Evolutionary conservation across 2,888 invertebrate genomes (phyloP).

Genomic region (Apodemia zela): DNA sequence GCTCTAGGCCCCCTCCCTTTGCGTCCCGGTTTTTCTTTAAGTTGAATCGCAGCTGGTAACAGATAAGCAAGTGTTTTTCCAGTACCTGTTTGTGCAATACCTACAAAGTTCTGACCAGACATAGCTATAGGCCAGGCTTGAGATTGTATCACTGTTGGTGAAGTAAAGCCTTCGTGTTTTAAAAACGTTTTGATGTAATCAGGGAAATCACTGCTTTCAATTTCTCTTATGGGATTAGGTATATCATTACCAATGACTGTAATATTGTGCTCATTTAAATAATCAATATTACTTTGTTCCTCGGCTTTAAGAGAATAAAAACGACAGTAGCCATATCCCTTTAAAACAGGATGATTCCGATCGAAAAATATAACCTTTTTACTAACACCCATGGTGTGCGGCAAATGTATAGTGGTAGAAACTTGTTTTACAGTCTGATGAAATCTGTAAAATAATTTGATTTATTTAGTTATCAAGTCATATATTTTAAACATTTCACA

Average conservation of each 20-base stretch:
- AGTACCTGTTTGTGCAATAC: slow-evolving; percentile 91
- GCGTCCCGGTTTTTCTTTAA: slow-evolving; percentile 85
- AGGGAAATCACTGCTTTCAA: slow-evolving; percentile 88
- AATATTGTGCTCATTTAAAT: slow-evolving; percentile 84
- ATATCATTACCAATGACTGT: slow-evolving; percentile 85
- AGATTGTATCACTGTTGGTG: slow-evolving; percentile 91
- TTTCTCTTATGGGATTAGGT: slow-evolving; percentile 87
- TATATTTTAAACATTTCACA: not conserved
- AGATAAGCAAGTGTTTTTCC: slow-evolving; percentile 89
- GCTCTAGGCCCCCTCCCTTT: slow-evolving; percentile 90
- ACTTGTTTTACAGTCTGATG: slow-evolving; percentile 39
- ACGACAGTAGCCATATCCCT: slow-evolving; percentile 32
- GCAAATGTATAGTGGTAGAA: slow-evolving; percentile 9
- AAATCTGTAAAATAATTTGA: slow-evolving; percentile 27
- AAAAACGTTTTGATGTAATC: slow-evolving; percentile 84
- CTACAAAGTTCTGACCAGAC: slow-evolving; percentile 89
- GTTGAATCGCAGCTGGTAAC: slow-evolving; percentile 90
- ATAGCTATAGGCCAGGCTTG: slow-evolving; percentile 92
- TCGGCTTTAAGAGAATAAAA: slow-evolving; percentile 53
- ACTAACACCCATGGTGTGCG: not conserved
- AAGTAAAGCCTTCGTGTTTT: slow-evolving; percentile 81
- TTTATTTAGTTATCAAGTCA: not conserved
- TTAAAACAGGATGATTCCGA: not conserved
- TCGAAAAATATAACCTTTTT: slow-evolving; percentile 8
- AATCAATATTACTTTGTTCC: slow-evolving; percentile 80